Percentiles rank a stretch among this genome's conserved stretches.
phyloP scores from a whole-genome alignment of 2,113 vertebrate genomes.

The Loxodonta africana region DNA sequence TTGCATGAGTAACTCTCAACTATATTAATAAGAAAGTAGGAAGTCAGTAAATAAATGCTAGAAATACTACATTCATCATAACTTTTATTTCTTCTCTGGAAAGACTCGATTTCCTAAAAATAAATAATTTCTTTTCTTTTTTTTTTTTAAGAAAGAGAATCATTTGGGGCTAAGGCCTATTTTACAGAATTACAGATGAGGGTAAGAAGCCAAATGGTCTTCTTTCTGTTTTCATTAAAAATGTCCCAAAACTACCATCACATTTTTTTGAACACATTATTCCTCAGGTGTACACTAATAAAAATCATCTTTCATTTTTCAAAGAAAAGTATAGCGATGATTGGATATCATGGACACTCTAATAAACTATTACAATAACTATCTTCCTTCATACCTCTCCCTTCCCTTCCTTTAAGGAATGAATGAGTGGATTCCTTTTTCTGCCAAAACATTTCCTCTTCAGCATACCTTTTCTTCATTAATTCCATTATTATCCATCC shows the following conservation, averaged over 20 bases:
- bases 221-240: neutral
- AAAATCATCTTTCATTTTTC: neutral
- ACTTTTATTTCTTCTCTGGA: conserved; percentile 35
- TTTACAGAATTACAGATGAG: neutral
- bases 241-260: neutral
- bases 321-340: neutral
- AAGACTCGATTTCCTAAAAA: neutral
- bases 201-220: neutral
- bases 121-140: neutral
- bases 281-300: neutral
- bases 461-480: neutral
- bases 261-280: neutral
- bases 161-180: neutral
- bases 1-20: neutral
- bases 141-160: neutral
- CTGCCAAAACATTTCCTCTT: neutral
- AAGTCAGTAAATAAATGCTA: neutral
- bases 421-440: neutral
- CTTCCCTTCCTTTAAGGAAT: neutral
- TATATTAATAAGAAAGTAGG: neutral
- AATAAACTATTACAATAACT: neutral
- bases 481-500: neutral
- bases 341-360: neutral
- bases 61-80: neutral
- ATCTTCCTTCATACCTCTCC: neutral